Base-by-base conservation (phyloP, 2,888 invertebrate genomes). In the Temnothorax rugatulus region DNA sequence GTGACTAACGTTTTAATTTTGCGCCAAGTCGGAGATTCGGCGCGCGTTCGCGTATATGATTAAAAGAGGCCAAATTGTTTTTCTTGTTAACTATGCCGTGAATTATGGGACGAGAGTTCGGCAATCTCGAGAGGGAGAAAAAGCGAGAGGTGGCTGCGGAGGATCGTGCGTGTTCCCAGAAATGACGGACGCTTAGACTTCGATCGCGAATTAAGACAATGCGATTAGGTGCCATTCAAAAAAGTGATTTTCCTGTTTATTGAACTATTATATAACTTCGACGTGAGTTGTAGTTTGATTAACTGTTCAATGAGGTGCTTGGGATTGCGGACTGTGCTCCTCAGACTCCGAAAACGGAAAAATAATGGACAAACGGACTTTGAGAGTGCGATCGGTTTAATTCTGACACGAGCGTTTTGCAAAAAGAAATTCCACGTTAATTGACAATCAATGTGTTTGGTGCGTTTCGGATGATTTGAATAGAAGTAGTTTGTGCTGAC, bases 1-100 rank as follows among this genome's bases (percentile, higher is more conserved):
- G 71, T 71, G 71, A 71, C 21, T 71, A 21, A 38, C 34, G 34
- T 34, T 52, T 71, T 52, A 8, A 71, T 38, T 73, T 38, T 57
- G 18, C 13, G 29, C 21, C 25, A 38, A 38, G 21, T 21, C 54
- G 25, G 57, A 5, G 21, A 4, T 54, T 54, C 57, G 18, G 15
- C 2, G 73, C n/a, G n/a, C 13, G 11, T 52, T 34, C 47, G 34
- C 15, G 34, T 73, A 11, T 73, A 11, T 11, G 18, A 47, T 29
- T 29, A 21, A 21, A 15, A 66, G 68, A 18, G 15, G 21, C 7
- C 3, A 3, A 15, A 54, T 68, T 21, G 50, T 34, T 34, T 44
- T 13, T 4, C 15, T 66, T 25, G 21, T 38, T 21, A 59, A 66
- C 4, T 18, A 64, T 21, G 11, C 5, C 8, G 50, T 66, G 8